Percentiles rank a stretch among this genome's conserved stretches.
These are phyloP conservation scores for Drosophila azteca DNA, from an alignment of 1,140 invertebrate species.

Conservation along the genomic window DNA sequence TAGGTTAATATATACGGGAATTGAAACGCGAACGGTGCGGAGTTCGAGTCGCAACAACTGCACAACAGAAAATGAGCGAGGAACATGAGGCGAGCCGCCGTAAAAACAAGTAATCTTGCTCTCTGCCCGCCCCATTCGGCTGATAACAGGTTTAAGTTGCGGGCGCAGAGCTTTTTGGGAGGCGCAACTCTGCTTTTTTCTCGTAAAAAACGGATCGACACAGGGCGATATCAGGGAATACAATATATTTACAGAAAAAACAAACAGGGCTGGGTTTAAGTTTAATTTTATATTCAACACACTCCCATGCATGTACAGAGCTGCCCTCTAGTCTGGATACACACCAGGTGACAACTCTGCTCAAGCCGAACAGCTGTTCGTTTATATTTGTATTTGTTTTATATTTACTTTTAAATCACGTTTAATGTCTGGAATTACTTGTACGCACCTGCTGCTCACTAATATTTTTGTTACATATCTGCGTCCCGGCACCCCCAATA, in stretches of 20 bases:
- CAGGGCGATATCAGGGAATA: no score
- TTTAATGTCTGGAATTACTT: constrained; percentile 1
- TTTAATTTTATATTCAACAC: constrained; percentile 18
- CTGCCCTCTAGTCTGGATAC: neutral
- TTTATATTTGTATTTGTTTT: no score
- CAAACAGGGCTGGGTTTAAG: neutral
- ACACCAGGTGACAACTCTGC: neutral
- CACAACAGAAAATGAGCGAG: constrained; percentile 31
- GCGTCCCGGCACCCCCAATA: neutral
- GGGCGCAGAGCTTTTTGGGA: constrained; percentile 39
- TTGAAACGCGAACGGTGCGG: neutral
- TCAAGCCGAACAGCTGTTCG: no score
- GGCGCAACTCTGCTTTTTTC: constrained; percentile 31
- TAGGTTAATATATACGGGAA: no score
- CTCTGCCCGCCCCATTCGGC: constrained; percentile 3
- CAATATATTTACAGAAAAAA: neutral
- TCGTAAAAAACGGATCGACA: neutral
- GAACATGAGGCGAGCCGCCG: constrained; percentile 14
- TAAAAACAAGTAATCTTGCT: constrained; percentile 38
- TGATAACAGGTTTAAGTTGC: constrained; percentile 77
- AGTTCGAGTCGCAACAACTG: constrained; percentile 40
- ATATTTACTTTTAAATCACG: constrained; percentile 3
- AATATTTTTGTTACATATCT: neutral
- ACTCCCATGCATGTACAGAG: neutral
- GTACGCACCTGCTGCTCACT: constrained; percentile 28